Evolutionary conservation across 2,113 vertebrate species (phyloP), one percentile per base, ranked within the genome.

Genomic region (Boleophthalmus pectinirostris): DNA sequence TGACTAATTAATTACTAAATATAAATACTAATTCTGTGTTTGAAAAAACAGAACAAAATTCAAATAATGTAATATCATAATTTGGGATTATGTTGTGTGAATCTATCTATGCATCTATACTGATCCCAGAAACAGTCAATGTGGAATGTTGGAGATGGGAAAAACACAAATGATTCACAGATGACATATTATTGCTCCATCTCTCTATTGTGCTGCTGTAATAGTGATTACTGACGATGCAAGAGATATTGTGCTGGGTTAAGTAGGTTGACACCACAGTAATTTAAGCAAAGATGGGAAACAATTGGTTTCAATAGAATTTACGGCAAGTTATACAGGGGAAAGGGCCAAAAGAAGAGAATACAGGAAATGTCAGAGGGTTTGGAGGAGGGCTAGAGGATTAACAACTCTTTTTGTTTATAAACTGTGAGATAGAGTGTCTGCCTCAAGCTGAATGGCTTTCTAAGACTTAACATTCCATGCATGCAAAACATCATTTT

Each of bases 131-230:
- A 20, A 15, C 13, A 63, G 33, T 56, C 46, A 5, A 58, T 7
- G 2, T 25, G 9, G 20, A 3, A 72, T 47, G 43, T 24, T 69
- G 18, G 8, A 45, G 53, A 73, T 78, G 81, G 85, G 87, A 80
- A 88, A 88, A 75, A 29, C 84, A 67, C 68, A 33, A 72, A n/a
- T 89, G 87, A 89, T 35, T 91, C 90, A 88, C 33, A 38, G 33
- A 61, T 60, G 24, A 47, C 2, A 14, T 18, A 35, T 69, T 38
- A 23, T 75, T 16, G 9, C 12, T 0, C 24, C 8, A 8, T 13
- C 8, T 15, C 43, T 1, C n/a, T 49, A 2, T 23, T 71, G 5
- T 66, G n/a, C n/a, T 56, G 47, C 57, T 64, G 11, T 54, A 33
- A n/a, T 24, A 24, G 14, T 3, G 23, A 60, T 60, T 60, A 60